These are phyloP conservation scores for Pitangus sulphuratus DNA, from an alignment of 2,797 vertebrate genomes.

Conservation along the genomic window DNA sequence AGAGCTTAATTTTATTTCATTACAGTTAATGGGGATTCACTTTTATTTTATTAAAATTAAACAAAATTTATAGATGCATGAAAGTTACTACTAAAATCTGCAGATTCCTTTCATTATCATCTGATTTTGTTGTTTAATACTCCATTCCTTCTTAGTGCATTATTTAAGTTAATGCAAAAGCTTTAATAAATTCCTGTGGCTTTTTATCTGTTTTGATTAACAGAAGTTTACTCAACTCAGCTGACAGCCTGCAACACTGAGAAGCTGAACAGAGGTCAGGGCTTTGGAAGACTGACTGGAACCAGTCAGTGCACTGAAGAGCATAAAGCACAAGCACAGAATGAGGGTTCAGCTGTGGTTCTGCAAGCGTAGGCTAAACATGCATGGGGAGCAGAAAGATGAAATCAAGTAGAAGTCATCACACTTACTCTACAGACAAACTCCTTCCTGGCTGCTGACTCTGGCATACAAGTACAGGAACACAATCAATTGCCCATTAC, in stretches of 20 bases:
- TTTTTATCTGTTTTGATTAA: constrained; percentile 57
- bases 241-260: not conserved
- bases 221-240: constrained; percentile 44
- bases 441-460: not conserved
- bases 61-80: constrained; percentile 8
- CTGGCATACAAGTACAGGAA: not conserved
- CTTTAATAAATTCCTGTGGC: not conserved
- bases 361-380: rapidly evolving
- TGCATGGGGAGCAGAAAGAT: not conserved
- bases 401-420: not conserved
- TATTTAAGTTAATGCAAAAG: constrained; percentile 24
- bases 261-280: not conserved
- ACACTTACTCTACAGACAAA: not conserved
- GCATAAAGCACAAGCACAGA: not conserved
- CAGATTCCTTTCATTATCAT: constrained; percentile 33
- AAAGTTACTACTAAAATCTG: constrained; percentile 23
- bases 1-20: constrained; percentile 46
- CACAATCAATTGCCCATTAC: not conserved
- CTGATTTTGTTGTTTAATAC: not conserved
- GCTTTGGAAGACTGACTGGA: not conserved
- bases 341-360: not conserved
- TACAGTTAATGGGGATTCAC: constrained; percentile 6
- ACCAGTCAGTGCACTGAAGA: not conserved
- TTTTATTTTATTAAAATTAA: constrained; percentile 40
- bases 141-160: not conserved